Conservation (phyloP, 2,113 vertebrate species). For the Lepus europaeus region DNA sequence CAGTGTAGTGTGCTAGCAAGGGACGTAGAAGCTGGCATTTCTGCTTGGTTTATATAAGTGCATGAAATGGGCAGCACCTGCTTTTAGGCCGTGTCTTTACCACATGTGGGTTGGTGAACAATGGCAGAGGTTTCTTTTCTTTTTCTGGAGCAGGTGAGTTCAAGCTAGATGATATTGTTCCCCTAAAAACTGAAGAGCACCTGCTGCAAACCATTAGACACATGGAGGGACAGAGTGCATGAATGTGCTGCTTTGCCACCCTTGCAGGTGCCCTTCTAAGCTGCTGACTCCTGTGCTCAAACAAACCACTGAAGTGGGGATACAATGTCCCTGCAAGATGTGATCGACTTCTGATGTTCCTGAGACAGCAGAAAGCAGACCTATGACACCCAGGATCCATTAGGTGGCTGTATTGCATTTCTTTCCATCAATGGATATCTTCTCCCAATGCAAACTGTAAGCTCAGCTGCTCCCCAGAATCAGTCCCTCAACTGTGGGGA, state of each 20-base stretch:
- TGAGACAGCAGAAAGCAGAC: background rate
- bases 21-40: background rate
- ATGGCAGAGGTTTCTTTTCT: background rate
- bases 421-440: conserved; percentile 51
- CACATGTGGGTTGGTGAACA: background rate
- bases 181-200: background rate
- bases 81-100: background rate
- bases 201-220: background rate
- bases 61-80: background rate
- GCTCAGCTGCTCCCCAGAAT: background rate
- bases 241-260: background rate
- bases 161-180: background rate
- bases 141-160: background rate
- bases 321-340: background rate
- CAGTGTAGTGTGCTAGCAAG: background rate
- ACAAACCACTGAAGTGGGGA: background rate
- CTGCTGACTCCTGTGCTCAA: background rate
- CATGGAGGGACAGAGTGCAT: background rate
- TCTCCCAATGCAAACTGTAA: background rate
- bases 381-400: conserved; percentile 62
- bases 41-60: background rate
- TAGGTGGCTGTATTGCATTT: conserved; percentile 81
- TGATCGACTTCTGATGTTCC: background rate
- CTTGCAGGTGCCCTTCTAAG: background rate
- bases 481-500: background rate